Evolutionary conservation across 2,113 vertebrate genomes (phyloP).

Genomic region (Dissostichus mawsoni): DNA sequence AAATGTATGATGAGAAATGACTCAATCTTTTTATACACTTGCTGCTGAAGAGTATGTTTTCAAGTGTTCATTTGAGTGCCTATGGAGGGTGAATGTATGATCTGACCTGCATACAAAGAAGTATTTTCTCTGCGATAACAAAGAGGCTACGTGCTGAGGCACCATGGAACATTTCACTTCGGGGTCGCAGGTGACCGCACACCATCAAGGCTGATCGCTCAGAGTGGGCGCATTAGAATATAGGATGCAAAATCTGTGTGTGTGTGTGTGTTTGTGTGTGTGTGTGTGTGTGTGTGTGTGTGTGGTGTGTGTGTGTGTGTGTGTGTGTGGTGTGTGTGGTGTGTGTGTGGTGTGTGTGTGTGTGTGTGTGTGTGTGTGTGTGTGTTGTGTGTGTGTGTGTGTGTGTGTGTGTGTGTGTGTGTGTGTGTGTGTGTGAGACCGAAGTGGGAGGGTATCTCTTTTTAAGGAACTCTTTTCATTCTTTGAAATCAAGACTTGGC

Average conservation of each 20-base stretch:
- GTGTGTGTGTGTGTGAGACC: slow-evolving; percentile 9
- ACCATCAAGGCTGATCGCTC: slow-evolving; percentile 38
- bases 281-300: background rate
- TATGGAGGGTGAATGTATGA: slow-evolving; percentile 8
- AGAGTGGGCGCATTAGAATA: slow-evolving; percentile 28
- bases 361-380: background rate
- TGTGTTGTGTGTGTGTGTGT: background rate
- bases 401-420: too few species aligned
- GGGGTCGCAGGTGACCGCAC: slow-evolving; percentile 65
- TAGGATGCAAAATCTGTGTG: slow-evolving; percentile 47
- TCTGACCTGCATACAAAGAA: slow-evolving; percentile 59
- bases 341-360: background rate
- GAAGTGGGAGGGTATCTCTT: slow-evolving; percentile 57
- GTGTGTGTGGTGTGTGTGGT: background rate
- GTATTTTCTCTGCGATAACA: slow-evolving; percentile 62
- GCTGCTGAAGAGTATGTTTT: background rate
- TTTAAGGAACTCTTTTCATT: slow-evolving; percentile 73
- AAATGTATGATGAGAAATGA: background rate
- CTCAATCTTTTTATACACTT: background rate
- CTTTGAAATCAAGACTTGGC: slow-evolving; percentile 78
- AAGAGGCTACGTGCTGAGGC: slow-evolving; percentile 70
- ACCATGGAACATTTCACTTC: slow-evolving; percentile 64
- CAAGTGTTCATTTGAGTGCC: slow-evolving; percentile 19
- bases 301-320: background rate
- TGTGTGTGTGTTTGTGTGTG: slow-evolving; percentile 30